phyloP scores from a whole-genome alignment of 2,797 vertebrate genomes.

The Micrastur ruficollis region DNA sequence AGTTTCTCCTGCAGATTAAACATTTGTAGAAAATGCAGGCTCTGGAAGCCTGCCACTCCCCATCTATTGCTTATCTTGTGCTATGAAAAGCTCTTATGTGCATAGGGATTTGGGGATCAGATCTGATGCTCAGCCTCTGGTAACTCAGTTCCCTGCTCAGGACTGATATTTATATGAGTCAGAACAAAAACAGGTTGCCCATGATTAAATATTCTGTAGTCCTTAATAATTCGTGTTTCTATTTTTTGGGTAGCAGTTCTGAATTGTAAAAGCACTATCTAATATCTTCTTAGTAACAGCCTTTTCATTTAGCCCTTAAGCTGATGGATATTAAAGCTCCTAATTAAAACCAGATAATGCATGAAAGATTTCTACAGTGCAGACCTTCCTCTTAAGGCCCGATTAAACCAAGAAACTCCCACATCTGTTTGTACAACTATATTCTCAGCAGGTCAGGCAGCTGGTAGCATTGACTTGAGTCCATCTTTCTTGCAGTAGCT shows the following conservation, averaged over 20 bases:
- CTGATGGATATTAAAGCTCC: not conserved
- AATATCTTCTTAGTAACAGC: not conserved
- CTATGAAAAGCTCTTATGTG: not conserved
- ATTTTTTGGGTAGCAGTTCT: not conserved
- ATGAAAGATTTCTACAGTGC: not conserved
- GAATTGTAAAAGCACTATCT: not conserved
- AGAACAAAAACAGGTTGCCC: not conserved
- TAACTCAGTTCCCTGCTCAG: not conserved
- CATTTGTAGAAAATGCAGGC: not conserved
- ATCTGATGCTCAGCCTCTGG: not conserved
- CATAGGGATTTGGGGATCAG: not conserved
- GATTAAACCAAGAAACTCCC: not conserved
- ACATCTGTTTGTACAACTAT: not conserved
- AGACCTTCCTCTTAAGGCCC: not conserved
- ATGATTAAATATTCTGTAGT: not conserved
- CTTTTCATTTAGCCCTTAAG: not conserved
- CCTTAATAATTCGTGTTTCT: not conserved
- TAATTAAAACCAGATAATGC: constrained; percentile 10
- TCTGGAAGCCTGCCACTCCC: not conserved
- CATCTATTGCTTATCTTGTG: not conserved
- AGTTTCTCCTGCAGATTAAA: not conserved
- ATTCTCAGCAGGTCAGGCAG: not conserved
- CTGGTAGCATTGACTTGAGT: not conserved
- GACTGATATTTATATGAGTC: not conserved
- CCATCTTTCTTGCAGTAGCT: not conserved